Evolutionary conservation across 2,113 vertebrate species (phyloP).

Genomic region (Sitta europaea): DNA sequence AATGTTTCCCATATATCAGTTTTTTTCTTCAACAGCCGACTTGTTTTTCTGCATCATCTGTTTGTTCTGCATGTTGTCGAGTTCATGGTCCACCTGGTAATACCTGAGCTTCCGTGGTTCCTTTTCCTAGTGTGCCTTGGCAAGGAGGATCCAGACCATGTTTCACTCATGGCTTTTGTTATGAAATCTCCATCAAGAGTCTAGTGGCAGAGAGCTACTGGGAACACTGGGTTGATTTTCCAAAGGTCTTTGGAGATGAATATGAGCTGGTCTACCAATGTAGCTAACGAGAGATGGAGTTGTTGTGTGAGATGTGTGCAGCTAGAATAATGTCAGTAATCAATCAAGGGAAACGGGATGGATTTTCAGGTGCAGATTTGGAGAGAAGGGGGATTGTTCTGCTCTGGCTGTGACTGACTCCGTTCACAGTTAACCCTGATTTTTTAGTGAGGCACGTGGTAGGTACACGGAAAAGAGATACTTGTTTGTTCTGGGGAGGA

Average conservation of each 20-base stretch:
- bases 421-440: background rate
- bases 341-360: background rate
- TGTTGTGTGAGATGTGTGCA: background rate
- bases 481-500: background rate
- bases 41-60: background rate
- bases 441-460: background rate
- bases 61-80: conserved; percentile 16
- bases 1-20: background rate
- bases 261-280: background rate
- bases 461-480: background rate
- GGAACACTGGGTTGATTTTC: background rate
- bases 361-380: background rate
- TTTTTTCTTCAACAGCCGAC: conserved; percentile 1
- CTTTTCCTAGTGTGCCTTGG: background rate
- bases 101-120: background rate
- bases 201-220: conserved; percentile 17
- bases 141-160: background rate
- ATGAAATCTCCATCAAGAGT: background rate
- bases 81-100: background rate
- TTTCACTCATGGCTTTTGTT: background rate
- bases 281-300: background rate
- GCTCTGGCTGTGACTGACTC: background rate
- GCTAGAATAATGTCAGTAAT: background rate
- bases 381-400: background rate
- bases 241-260: background rate